Conservation (phyloP, 1,140 invertebrate species). For the Archivesica marissinica region DNA sequence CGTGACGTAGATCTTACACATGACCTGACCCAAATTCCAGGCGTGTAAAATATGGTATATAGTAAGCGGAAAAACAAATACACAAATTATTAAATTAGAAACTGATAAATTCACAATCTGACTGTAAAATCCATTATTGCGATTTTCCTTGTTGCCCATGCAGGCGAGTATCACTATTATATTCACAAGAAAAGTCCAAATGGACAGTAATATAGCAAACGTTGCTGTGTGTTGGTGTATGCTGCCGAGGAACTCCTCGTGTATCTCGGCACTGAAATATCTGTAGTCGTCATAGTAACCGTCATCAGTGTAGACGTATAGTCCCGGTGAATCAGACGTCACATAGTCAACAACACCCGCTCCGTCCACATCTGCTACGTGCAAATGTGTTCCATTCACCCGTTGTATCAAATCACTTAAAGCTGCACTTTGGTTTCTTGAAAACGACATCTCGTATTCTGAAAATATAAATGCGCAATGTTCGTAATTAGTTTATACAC, state of each 20-base stretch:
- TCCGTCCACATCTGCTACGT: no score
- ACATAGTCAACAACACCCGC: no score
- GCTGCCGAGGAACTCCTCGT: conserved; percentile 32
- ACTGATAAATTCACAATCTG: conserved; percentile 47
- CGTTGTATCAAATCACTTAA: no score
- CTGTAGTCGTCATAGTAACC: not conserved
- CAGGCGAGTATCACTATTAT: conserved; percentile 18
- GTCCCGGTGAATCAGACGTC: no score
- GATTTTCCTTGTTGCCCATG: not conserved
- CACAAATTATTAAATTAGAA: conserved; percentile 27
- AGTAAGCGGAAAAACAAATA: conserved; percentile 49
- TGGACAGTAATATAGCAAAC: not conserved
- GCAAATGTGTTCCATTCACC: no score
- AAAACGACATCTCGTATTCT: no score
- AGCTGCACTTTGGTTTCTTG: no score
- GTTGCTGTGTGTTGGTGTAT: conserved; percentile 1
- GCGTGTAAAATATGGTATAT: conserved; percentile 22
- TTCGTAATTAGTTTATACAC: no score
- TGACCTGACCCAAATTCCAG: conserved; percentile 30
- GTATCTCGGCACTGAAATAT: conserved; percentile 13
- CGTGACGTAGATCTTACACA: conserved; percentile 44
- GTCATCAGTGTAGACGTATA: no score
- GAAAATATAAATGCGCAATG: no score
- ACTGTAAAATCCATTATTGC: not conserved
- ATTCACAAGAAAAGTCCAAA: conserved; percentile 43